These are phyloP conservation scores for Aphelocoma coerulescens DNA, from an alignment of 2,113 vertebrate genomes.

Conservation along the genomic window DNA sequence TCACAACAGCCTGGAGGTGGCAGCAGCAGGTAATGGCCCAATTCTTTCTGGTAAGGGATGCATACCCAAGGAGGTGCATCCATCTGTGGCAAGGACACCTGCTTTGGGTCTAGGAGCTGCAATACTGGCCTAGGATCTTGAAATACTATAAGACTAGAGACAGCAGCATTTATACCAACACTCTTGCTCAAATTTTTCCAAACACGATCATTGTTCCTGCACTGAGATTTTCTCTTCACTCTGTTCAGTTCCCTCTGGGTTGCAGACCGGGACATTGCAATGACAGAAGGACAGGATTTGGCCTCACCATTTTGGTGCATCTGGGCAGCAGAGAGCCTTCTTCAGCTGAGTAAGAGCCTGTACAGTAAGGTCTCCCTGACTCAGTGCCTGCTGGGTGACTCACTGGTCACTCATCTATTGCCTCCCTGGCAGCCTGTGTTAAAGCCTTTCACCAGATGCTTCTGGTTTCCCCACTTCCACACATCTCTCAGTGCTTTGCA, in stretches of 20 bases:
- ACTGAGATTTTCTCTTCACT: not conserved
- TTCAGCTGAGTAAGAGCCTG: not conserved
- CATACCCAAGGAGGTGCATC: not conserved
- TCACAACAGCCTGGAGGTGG: not conserved
- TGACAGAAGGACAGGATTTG: not conserved
- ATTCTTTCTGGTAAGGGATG: not conserved
- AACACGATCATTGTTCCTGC: rapidly evolving
- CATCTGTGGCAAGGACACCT: not conserved
- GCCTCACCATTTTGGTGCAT: not conserved
- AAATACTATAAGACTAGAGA: not conserved
- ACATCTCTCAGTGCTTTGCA: not conserved
- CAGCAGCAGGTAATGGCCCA: rapidly evolving
- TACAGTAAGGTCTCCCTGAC: not conserved
- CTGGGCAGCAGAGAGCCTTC: not conserved
- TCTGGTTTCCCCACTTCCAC: not conserved
- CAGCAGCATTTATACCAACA: not conserved
- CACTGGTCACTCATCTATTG: not conserved
- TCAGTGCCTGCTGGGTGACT: not conserved
- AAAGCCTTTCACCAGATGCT: not conserved
- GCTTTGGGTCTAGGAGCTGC: not conserved
- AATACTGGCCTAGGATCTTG: not conserved
- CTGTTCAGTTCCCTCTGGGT: not conserved
- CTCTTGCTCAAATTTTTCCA: not conserved
- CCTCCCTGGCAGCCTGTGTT: not conserved
- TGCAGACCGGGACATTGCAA: not conserved